phyloP scores from a whole-genome alignment of 2,113 vertebrate species.

The Chaetodon trifascialis region DNA sequence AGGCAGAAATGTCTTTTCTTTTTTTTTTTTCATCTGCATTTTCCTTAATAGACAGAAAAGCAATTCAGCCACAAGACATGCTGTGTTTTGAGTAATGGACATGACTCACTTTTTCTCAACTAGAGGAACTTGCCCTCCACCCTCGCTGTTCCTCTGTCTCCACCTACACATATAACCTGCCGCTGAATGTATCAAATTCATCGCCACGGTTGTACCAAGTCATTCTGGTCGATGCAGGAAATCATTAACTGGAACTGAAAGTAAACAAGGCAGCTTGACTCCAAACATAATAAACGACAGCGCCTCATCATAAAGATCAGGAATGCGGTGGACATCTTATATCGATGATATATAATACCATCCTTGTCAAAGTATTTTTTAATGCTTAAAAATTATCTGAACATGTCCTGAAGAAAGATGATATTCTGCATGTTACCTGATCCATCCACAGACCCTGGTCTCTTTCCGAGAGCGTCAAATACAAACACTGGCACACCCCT shows the following conservation, averaged over 20 bases:
- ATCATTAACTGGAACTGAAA: slow-evolving; percentile 41
- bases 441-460: neutral
- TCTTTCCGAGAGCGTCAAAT: too few relatives aligned
- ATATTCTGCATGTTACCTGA: slow-evolving; percentile 5
- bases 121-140: slow-evolving; percentile 65
- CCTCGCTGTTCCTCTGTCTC: slow-evolving; percentile 64
- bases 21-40: slow-evolving; percentile 31
- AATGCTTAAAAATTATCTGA: slow-evolving; percentile 34
- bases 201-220: slow-evolving; percentile 36
- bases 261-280: slow-evolving; percentile 41
- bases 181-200: slow-evolving; percentile 54
- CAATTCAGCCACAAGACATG: slow-evolving; percentile 59
- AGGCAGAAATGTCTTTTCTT: neutral
- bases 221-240: slow-evolving; percentile 38
- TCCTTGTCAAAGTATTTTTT: slow-evolving; percentile 22
- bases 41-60: slow-evolving; percentile 50
- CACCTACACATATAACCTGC: slow-evolving; percentile 68
- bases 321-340: slow-evolving; percentile 20
- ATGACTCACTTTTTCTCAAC: slow-evolving; percentile 70
- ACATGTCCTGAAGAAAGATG: slow-evolving; percentile 1
- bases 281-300: slow-evolving; percentile 51
- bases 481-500: too few relatives aligned
- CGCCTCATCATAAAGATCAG: slow-evolving; percentile 38
- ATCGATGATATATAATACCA: slow-evolving; percentile 15
- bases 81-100: slow-evolving; percentile 63